Percentiles rank a stretch among this genome's conserved stretches.
Evolutionary conservation across 2,797 vertebrate species (phyloP).

Genomic region (Sphaeramia orbicularis): DNA sequence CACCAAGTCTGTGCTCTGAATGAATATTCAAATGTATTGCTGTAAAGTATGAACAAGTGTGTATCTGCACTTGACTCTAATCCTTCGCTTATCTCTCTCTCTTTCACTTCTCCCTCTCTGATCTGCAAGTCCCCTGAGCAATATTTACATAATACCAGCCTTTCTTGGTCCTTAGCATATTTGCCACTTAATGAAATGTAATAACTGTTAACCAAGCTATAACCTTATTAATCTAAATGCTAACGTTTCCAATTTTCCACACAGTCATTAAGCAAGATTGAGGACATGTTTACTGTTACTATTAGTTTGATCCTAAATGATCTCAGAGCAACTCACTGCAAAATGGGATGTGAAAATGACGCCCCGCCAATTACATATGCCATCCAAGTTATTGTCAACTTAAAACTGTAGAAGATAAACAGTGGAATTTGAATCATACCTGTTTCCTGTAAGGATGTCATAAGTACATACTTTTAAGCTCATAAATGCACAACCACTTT

Average conservation of each 20-base stretch:
- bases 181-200: constrained; percentile 60
- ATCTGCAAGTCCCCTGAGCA: constrained; percentile 45
- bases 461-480: neutral
- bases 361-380: constrained; percentile 2
- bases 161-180: constrained; percentile 51
- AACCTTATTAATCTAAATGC: constrained; percentile 39
- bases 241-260: constrained; percentile 40
- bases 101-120: constrained; percentile 47
- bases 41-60: constrained; percentile 65
- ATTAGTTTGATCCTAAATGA: constrained; percentile 31
- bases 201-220: constrained; percentile 45
- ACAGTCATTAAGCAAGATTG: constrained; percentile 35
- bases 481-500: constrained; percentile 1
- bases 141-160: constrained; percentile 68
- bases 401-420: neutral
- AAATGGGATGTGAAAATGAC: neutral
- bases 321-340: constrained; percentile 26
- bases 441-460: no score
- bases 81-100: constrained; percentile 59
- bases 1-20: constrained; percentile 53
- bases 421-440: neutral
- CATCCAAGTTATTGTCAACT: constrained; percentile 7
- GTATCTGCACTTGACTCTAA: constrained; percentile 65
- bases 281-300: constrained; percentile 16
- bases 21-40: constrained; percentile 67